Base-by-base conservation (phyloP, 2,797 vertebrate genomes). In the Rhynchotus rufescens region DNA sequence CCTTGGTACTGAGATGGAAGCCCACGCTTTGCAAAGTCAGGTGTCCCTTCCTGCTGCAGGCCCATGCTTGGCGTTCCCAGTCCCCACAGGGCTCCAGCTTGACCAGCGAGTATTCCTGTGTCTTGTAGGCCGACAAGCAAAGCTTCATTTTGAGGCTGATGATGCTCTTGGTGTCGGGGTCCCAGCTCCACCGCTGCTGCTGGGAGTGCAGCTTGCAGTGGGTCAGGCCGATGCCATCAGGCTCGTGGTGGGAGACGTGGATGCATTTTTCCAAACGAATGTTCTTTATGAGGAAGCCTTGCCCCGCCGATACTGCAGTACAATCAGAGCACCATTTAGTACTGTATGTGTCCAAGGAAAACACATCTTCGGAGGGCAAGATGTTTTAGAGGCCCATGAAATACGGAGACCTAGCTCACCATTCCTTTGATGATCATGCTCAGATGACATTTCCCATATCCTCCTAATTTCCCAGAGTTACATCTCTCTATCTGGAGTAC, bases 1-100 rank as follows among this genome's bases (percentile, higher is more conserved):
- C 97, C 42, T 95, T 96, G n/a, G 94, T 96, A 38, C 97, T 97
- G 12, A 99, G 98, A 93, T 99, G 96, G n/a, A 99, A 95, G 23
- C 97, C 97, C n/a, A 95, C 92, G 52, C 97, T 96, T 3, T 93
- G 91, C 56, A 98, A 94, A 25, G 96, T 98, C 78, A 99, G 88
- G 34, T 98, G 98, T 30, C 99, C 98, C 94, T 98, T 98, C 94
- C 96, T 98, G 92, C 98, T 98, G 94, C 98, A 99, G 67, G 90
- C 95, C 99, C 99, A 99, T 0, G 82, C 81, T 90, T 99, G 99
- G 32, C 23, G 96, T 21, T 97, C 95, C 83, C 72, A 69, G 81
- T 89, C 88, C 11, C 84, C 65, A 4, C 99, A 99, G 56, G 96
- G 68, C 81, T 97, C 97, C 91, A 98, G 77, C 60, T 94, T 96